phyloP scores from a whole-genome alignment of 2,113 vertebrate species.

The Dromiciops gliroides region DNA sequence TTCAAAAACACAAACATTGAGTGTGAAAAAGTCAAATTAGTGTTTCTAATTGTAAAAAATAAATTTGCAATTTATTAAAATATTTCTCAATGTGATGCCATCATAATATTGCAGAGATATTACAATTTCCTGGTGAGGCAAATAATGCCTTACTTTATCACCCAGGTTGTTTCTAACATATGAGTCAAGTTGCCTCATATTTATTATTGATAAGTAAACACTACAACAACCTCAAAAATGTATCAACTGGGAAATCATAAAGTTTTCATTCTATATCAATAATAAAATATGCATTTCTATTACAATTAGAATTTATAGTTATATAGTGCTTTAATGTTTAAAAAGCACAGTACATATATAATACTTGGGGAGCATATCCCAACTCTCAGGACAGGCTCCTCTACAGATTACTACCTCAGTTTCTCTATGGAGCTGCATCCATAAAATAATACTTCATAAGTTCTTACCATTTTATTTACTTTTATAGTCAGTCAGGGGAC shows the following conservation, averaged over 20 bases:
- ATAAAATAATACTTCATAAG: not conserved
- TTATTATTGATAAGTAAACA: slow-evolving; percentile 8
- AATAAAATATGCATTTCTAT: not conserved
- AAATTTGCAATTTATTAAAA: not conserved
- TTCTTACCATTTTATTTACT: not conserved
- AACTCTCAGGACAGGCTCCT: not conserved
- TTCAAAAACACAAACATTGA: not conserved
- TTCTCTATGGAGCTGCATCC: not conserved
- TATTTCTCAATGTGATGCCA: not conserved
- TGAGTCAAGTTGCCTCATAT: slow-evolving; percentile 24
- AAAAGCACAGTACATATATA: not conserved
- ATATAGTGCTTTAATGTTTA: not conserved
- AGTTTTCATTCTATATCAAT: not conserved
- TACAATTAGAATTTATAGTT: not conserved
- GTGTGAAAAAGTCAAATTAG: not conserved
- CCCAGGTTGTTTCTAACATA: not conserved
- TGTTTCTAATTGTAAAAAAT: not conserved
- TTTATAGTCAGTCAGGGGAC: not conserved
- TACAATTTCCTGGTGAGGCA: not conserved
- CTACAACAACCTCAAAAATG: not conserved
- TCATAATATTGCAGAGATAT: not conserved
- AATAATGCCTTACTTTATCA: not conserved
- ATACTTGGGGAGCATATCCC: not conserved
- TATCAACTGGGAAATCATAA: not conserved
- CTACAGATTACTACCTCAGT: not conserved